phyloP scores from a whole-genome alignment of 2,888 invertebrate genomes.

The Drosophila colorata region DNA sequence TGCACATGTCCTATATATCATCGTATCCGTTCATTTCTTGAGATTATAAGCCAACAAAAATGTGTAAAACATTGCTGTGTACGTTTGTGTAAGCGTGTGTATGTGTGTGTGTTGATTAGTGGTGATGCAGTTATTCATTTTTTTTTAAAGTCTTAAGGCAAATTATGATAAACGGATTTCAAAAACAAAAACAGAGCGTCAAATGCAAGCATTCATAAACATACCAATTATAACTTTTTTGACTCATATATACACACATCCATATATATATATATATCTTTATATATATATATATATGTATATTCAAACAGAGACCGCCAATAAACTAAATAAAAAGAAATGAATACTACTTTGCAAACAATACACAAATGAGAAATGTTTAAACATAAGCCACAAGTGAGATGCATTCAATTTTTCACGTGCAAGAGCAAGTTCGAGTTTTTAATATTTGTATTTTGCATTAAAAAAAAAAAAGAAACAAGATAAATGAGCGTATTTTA shows the following conservation, averaged over 20 bases:
- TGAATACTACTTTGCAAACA: constrained; percentile 44
- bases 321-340: constrained; percentile 52
- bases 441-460: constrained; percentile 78
- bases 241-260: constrained; percentile 50
- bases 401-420: constrained; percentile 72
- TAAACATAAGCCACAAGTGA: constrained; percentile 71
- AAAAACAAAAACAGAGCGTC: constrained; percentile 30
- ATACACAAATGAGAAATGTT: constrained; percentile 45
- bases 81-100: constrained; percentile 2
- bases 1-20: constrained; percentile 39
- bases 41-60: constrained; percentile 44
- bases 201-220: constrained; percentile 56
- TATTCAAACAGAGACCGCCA: constrained; percentile 68
- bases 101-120: constrained; percentile 40
- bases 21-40: constrained; percentile 51
- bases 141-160: constrained; percentile 47
- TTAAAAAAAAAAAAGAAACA: constrained; percentile 37
- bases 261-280: constrained; percentile 31
- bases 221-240: constrained; percentile 60
- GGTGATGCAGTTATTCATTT: constrained; percentile 60
- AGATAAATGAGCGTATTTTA: constrained; percentile 66
- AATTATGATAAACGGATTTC: constrained; percentile 36
- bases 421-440: constrained; percentile 61
- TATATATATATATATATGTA: constrained; percentile 38
- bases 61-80: constrained; percentile 18